Evolutionary conservation across 2,113 vertebrate genomes (phyloP), one percentile per base, ranked within the genome.

Genomic region (Gracilinanus agilis): DNA sequence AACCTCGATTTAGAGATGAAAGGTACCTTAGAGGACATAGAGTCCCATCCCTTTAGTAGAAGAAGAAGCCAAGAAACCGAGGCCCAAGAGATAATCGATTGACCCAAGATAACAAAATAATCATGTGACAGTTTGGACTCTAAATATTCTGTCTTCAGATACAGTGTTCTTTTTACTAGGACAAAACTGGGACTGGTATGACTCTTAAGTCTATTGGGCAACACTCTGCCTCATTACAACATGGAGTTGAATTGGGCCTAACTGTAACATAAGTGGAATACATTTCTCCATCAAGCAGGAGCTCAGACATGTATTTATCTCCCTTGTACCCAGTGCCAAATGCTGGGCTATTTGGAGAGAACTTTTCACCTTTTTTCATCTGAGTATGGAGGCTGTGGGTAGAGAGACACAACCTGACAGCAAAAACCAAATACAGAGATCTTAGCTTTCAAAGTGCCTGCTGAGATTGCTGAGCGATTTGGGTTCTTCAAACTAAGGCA

Each of bases 391-490:
- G 67, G n/a, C n/a, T 83, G n/a, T 83, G n/a, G 16, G 19, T 83
- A 83, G 34, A 83, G 34, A 75, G 67, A 40, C 7, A 40, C 67
- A 40, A 83, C 13, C 67, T 83, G n/a, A 83, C 67, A 83, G 89
- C 90, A 96, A 97, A 97, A 75, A 24, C 19, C 29, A 97, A 96
- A 94, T 95, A 88, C 91, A 92, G 93, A 88, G 24, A 54, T 49
- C 91, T 58, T 94, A 12, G 92, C 53, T 96, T 95, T 96, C 95
- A 96, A 97, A 97, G 44, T 96, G 96, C 97, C 96, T 94, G 92
- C 92, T 88, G 92, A 88, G 67, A 83, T 92, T 92, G 53, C 34
- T 40, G 67, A 88, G 44, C 54, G 53, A n/a, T n/a, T 54, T 88
- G 67, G n/a, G 27, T 92, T 88, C 53, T 34, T 92, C 58, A 95